phyloP scores from a whole-genome alignment of 2,113 vertebrate species.

The Osmerus eperlanus region DNA sequence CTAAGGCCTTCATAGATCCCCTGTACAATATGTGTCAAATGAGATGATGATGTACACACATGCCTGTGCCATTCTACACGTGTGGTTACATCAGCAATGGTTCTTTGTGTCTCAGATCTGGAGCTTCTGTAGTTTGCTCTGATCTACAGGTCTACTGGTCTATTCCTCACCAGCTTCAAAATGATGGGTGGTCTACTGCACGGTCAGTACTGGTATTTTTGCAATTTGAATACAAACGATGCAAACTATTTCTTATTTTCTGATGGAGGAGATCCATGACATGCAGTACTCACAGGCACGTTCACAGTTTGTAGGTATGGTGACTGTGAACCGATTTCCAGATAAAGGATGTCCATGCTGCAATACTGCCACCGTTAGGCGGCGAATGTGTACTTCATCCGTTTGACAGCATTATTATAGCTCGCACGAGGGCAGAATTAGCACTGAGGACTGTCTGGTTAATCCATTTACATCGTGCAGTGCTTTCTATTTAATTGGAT shows the following conservation, averaged over 20 bases:
- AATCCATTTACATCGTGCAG: background rate
- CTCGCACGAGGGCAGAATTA: no score
- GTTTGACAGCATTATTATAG: background rate
- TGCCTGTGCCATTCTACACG: no score
- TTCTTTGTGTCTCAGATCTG: background rate
- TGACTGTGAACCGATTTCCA: background rate
- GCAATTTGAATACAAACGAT: background rate
- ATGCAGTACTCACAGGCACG: no score
- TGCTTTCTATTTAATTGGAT: slow-evolving; percentile 2
- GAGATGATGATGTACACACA: no score
- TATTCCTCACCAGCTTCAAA: no score
- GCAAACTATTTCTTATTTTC: background rate
- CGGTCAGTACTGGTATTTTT: background rate
- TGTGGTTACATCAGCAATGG: no score
- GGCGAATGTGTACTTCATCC: background rate
- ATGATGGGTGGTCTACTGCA: no score
- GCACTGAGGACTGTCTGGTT: background rate
- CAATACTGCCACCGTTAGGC: slow-evolving; percentile 54
- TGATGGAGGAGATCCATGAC: no score
- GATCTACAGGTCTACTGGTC: background rate
- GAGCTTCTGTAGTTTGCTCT: background rate
- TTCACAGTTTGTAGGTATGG: no score
- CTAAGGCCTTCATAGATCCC: no score
- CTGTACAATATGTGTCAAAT: no score
- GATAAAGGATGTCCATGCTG: background rate